phyloP scores from a whole-genome alignment of 2,113 vertebrate genomes.

The Pimephales promelas region DNA sequence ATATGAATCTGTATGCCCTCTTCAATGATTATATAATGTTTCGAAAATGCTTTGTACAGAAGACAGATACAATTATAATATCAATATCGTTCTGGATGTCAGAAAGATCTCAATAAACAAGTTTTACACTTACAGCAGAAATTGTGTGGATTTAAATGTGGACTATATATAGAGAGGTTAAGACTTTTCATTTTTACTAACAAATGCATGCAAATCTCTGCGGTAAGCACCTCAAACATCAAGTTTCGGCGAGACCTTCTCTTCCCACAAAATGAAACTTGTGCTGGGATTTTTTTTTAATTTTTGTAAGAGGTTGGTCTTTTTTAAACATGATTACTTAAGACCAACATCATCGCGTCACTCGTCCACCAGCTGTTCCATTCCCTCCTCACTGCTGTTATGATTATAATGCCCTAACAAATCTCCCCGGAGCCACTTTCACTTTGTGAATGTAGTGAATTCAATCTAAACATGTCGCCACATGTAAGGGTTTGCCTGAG shows the following conservation, averaged over 20 bases:
- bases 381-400: background rate
- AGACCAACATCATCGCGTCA: background rate
- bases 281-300: too few relatives aligned
- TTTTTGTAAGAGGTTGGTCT: too few relatives aligned
- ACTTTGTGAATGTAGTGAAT: background rate
- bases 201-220: slow-evolving; percentile 5
- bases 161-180: background rate
- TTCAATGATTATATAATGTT: background rate
- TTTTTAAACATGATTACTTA: background rate
- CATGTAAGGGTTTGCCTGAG: background rate
- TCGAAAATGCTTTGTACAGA: slow-evolving; percentile 21
- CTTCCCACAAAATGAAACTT: background rate
- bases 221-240: background rate
- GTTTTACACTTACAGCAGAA: background rate
- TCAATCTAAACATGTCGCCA: background rate
- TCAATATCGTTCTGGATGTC: background rate
- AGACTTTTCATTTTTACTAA: background rate
- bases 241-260: background rate
- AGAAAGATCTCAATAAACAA: background rate
- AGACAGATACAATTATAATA: background rate
- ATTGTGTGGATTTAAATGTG: background rate
- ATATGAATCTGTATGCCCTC: background rate
- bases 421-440: background rate
- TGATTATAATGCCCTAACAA: background rate
- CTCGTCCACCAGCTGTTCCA: background rate